A percentile compares a stretch with the other conserved stretches of the same genome.
Conservation (phyloP, 2,888 invertebrate genomes). For the Hypolimnas misippus region DNA sequence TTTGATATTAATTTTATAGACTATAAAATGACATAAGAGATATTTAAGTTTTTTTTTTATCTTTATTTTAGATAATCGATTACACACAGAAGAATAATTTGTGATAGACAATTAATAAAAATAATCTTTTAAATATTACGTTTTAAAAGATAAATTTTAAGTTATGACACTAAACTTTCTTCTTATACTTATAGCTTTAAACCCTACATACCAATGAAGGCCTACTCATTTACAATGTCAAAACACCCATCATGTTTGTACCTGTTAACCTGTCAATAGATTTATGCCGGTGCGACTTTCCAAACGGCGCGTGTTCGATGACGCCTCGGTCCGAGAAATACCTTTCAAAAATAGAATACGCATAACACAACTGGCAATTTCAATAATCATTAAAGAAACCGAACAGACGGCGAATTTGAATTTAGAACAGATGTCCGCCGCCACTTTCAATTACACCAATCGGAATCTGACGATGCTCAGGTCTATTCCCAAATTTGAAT, state of each 20-base stretch:
- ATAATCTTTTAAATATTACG: no score
- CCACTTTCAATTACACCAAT: slow-evolving; percentile 64
- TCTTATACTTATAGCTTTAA: no score
- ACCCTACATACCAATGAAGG: not conserved
- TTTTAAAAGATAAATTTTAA: no score
- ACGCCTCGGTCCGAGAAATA: slow-evolving; percentile 48
- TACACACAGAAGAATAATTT: no score
- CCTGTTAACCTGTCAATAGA: slow-evolving; percentile 29
- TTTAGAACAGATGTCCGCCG: slow-evolving; percentile 63
- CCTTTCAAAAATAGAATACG: slow-evolving; percentile 70
- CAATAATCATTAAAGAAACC: slow-evolving; percentile 77
- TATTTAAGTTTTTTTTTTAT: not conserved
- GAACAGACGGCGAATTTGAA: slow-evolving; percentile 62
- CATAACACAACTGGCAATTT: slow-evolving; percentile 67
- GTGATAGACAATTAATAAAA: no score
- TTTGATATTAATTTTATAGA: not conserved
- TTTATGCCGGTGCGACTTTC: slow-evolving; percentile 27
- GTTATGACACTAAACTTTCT: no score
- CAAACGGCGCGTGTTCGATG: slow-evolving; percentile 28
- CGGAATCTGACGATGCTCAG: slow-evolving; percentile 56
- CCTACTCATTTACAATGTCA: not conserved
- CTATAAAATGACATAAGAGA: not conserved
- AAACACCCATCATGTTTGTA: not conserved
- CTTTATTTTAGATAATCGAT: not conserved
- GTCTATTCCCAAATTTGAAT: slow-evolving; percentile 63